A percentile compares a stretch with the other conserved stretches of the same genome.
Conservation (phyloP, 1,140 invertebrate species). For the Forficula auricularia region DNA sequence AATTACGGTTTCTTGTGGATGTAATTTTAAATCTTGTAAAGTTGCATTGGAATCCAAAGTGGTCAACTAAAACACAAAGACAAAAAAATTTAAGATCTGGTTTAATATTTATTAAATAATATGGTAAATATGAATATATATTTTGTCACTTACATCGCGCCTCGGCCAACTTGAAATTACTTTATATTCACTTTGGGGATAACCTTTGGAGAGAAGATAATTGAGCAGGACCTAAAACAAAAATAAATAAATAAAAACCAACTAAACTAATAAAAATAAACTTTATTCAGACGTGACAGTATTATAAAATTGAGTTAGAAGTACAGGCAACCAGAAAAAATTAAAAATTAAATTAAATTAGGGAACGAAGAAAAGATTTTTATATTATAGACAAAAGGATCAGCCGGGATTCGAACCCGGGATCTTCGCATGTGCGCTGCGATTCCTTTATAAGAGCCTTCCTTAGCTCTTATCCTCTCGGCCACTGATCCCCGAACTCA, state of each 20-base stretch:
- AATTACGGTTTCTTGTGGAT: slow-evolving; percentile 81
- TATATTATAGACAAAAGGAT: too few relatives aligned
- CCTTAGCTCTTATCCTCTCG: too few relatives aligned
- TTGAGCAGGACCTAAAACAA: slow-evolving; percentile 53
- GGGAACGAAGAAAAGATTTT: not conserved
- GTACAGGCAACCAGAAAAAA: not conserved
- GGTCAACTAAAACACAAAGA: slow-evolving; percentile 49
- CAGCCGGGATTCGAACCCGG: too few relatives aligned
- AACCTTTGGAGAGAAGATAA: slow-evolving; percentile 72
- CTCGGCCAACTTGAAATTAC: slow-evolving; percentile 80
- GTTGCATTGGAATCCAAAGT: slow-evolving; percentile 54
- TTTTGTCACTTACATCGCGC: slow-evolving; percentile 60
- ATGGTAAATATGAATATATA: slow-evolving; percentile 6
- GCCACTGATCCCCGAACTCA: too few relatives aligned
- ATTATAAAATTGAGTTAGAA: not conserved
- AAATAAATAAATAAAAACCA: slow-evolving; percentile 11
- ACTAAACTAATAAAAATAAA: not conserved
- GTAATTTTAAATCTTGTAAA: slow-evolving; percentile 63
- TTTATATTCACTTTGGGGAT: slow-evolving; percentile 72
- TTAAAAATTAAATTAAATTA: not conserved
- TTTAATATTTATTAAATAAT: slow-evolving; percentile 7
- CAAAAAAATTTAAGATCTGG: slow-evolving; percentile 6
- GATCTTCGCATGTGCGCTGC: too few relatives aligned
- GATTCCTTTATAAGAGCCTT: too few relatives aligned
- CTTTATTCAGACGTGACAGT: not conserved